Conservation (phyloP, 1,140 invertebrate genomes). For the Hycleus cichorii region DNA sequence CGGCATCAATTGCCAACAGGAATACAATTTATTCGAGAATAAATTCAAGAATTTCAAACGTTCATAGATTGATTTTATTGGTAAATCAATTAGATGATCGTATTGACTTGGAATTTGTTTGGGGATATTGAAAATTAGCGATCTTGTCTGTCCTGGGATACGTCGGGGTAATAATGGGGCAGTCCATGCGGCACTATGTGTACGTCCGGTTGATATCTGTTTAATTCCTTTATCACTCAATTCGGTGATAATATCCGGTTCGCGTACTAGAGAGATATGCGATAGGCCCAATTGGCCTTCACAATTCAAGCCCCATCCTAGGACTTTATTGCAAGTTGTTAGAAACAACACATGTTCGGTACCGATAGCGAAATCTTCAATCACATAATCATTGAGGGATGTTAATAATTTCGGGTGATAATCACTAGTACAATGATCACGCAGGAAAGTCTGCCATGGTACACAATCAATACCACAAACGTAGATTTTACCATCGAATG, state of each 20-base stretch:
- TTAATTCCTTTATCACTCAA: slow-evolving; percentile 51
- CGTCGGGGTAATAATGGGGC: slow-evolving; percentile 45
- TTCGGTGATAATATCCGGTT: slow-evolving; percentile 49
- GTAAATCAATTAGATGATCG: slow-evolving; percentile 45
- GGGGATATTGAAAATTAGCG: slow-evolving; percentile 49
- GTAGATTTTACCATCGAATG: slow-evolving; percentile 52
- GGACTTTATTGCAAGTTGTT: slow-evolving; percentile 52
- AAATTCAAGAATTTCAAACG: slow-evolving; percentile 53
- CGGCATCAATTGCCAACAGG: slow-evolving; percentile 55
- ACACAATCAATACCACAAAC: slow-evolving; percentile 57
- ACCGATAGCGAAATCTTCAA: slow-evolving; percentile 56
- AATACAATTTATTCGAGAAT: slow-evolving; percentile 58
- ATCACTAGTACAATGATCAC: slow-evolving; percentile 28
- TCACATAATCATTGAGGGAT: slow-evolving; percentile 44
- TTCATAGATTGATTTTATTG: slow-evolving; percentile 48
- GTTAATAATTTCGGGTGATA: slow-evolving; percentile 41
- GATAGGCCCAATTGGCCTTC: slow-evolving; percentile 58
- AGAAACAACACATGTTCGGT: slow-evolving; percentile 57
- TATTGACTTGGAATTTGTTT: slow-evolving; percentile 51
- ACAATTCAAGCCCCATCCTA: slow-evolving; percentile 59
- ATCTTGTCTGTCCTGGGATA: slow-evolving; percentile 44
- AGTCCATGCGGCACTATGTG: slow-evolving; percentile 60
- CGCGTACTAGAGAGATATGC: slow-evolving; percentile 47
- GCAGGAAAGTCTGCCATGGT: slow-evolving; percentile 49
- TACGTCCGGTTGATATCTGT: slow-evolving; percentile 57